phyloP scores from a whole-genome alignment of 2,797 vertebrate species.

The Anolis apletophallus region DNA sequence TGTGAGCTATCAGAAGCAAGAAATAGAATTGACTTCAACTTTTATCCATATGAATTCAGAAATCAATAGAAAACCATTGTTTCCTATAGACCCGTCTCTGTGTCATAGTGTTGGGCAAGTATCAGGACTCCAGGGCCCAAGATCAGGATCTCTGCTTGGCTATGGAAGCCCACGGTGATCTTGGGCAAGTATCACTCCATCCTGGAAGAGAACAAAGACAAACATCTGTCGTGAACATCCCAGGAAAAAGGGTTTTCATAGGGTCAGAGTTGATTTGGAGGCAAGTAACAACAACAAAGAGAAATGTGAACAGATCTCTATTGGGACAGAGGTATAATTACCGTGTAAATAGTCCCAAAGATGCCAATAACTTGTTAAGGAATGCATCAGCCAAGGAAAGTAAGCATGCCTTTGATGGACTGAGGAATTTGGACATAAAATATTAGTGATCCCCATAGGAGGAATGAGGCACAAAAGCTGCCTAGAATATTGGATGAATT shows the following conservation, averaged over 20 bases:
- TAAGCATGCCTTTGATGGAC: slow-evolving; percentile 37
- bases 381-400: slow-evolving; percentile 9
- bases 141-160: no score
- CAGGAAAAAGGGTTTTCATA: no score
- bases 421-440: not conserved
- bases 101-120: no score
- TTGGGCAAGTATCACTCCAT: no score
- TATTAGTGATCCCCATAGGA: slow-evolving; percentile 12
- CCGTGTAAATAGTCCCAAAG: slow-evolving; percentile 31
- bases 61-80: slow-evolving; percentile 23
- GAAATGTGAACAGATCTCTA: slow-evolving; percentile 53
- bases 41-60: slow-evolving; percentile 34
- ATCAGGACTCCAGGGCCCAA: no score
- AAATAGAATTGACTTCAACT: slow-evolving; percentile 21
- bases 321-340: slow-evolving; percentile 13
- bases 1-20: no score
- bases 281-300: no score
- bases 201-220: no score
- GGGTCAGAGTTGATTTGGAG: no score
- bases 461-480: slow-evolving; percentile 13
- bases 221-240: no score
- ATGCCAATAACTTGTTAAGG: slow-evolving; percentile 23
- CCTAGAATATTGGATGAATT: not conserved
- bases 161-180: no score
- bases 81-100: slow-evolving; percentile 56